Evolutionary conservation across 2,888 invertebrate genomes (phyloP), one percentile per base, ranked within the genome.

Genomic region (Apodemia duryi): DNA sequence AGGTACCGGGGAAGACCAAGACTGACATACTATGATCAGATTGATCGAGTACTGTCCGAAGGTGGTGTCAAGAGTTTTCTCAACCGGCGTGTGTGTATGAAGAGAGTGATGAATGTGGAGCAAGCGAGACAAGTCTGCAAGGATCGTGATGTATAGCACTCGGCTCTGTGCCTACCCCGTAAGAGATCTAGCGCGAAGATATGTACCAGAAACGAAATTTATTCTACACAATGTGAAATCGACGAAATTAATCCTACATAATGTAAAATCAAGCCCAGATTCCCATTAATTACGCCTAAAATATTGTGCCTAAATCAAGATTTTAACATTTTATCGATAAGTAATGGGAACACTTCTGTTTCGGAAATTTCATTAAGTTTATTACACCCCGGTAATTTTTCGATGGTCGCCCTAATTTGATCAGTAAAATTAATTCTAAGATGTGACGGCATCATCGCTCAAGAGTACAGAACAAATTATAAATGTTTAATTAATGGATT

Each of bases 361-460:
- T 65, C 62, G 65, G 66, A 64, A 69, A 69, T 70, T 66, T 65
- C 65, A 66, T 66, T 69, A 67, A 63, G 63, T 63, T 63, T 66
- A 66, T 65, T 65, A 69, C 67, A 68, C 61, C 68, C 63, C 65
- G 65, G 60, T 68, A 67, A 69, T 70, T 70, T 67, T 67, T 66
- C 66, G 65, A 68, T 65, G 67, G 65, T 65, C 67, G 51, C 61
- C 28, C 66, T 67, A 67, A 70, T 69, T 70, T 69, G 63, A 65
- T 65, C 52, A 66, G 60, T 63, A 38, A 68, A 67, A 65, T 68
- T 67, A 57, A 57, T 57, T 57, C 54, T 29, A 57, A 57, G 54
- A 57, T 29, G 54, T 57, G 29, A 57, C 54, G 54, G 54, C 10
- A 28, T 57, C 54, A 57, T 57, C 54, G 29, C 54, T 54, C 54